Evolutionary conservation across 2,888 invertebrate species (phyloP).

Genomic region (Cylindroiulus punctatus): DNA sequence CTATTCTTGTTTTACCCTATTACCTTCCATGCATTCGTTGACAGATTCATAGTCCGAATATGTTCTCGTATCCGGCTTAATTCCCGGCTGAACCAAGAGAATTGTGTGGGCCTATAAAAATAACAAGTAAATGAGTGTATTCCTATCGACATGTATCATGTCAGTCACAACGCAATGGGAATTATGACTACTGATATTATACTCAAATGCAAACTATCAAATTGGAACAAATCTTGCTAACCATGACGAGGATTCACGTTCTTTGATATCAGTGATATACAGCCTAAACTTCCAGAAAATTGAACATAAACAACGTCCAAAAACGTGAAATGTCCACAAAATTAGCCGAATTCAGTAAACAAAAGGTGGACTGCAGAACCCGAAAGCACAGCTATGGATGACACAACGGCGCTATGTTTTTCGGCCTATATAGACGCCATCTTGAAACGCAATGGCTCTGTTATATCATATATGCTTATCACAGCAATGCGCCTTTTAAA

Average conservation of each 20-base stretch:
- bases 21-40: slow-evolving; percentile 97
- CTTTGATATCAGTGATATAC: background rate
- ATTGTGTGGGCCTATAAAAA: slow-evolving; percentile 91
- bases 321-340: background rate
- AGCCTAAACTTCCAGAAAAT: background rate
- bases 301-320: background rate
- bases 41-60: slow-evolving; percentile 98
- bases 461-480: too few species aligned
- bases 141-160: too few species aligned
- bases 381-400: too few species aligned
- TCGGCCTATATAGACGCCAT: background rate
- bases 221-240: background rate
- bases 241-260: background rate
- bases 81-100: slow-evolving; percentile 91
- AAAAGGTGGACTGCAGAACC: background rate
- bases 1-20: background rate
- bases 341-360: background rate
- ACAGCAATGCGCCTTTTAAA: too few species aligned
- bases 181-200: background rate
- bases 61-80: slow-evolving; percentile 93
- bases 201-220: background rate
- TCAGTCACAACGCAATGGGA: background rate
- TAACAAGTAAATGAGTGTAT: background rate
- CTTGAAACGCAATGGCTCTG: background rate
- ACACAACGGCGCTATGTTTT: background rate